phyloP scores from a whole-genome alignment of 2,797 vertebrate species.

The Fistularia tabacaria region DNA sequence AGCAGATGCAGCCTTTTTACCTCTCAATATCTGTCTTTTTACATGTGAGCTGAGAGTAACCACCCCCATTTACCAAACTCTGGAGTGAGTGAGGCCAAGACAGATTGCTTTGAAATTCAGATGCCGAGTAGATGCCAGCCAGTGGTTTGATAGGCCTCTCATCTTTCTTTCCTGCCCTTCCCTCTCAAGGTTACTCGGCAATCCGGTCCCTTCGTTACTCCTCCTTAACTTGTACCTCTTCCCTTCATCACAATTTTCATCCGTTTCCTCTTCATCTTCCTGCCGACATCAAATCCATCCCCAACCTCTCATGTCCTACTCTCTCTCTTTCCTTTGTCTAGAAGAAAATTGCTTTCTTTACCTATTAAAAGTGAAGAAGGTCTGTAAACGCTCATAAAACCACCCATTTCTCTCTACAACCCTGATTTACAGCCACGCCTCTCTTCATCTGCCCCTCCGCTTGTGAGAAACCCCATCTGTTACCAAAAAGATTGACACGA shows the following conservation, averaged over 20 bases:
- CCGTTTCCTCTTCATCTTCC: conserved; percentile 5
- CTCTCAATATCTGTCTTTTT: conserved; percentile 14
- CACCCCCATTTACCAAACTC: conserved; percentile 19
- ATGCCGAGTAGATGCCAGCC: conserved; percentile 49
- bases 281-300: conserved; percentile 13
- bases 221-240: conserved; percentile 37
- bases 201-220: conserved; percentile 36
- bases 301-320: conserved; percentile 3
- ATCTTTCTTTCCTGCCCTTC: conserved; percentile 34
- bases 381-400: conserved; percentile 68
- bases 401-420: conserved; percentile 43
- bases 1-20: conserved; percentile 56
- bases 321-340: conserved; percentile 32
- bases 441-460: conserved; percentile 13
- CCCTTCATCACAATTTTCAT: conserved; percentile 18
- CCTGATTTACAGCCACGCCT: conserved; percentile 55
- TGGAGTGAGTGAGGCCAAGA: conserved; percentile 12
- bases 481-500: conserved; percentile 41
- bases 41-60: conserved; percentile 25
- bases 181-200: conserved; percentile 32
- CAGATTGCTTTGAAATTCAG: conserved; percentile 42
- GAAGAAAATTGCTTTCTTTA: conserved; percentile 49
- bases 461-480: conserved; percentile 57
- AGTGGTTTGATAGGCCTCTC: conserved; percentile 42
- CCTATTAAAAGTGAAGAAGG: conserved; percentile 60